A percentile compares a stretch with the other conserved stretches of the same genome.
Conservation (phyloP, 2,113 vertebrate genomes). For the Bothrops jararaca region DNA sequence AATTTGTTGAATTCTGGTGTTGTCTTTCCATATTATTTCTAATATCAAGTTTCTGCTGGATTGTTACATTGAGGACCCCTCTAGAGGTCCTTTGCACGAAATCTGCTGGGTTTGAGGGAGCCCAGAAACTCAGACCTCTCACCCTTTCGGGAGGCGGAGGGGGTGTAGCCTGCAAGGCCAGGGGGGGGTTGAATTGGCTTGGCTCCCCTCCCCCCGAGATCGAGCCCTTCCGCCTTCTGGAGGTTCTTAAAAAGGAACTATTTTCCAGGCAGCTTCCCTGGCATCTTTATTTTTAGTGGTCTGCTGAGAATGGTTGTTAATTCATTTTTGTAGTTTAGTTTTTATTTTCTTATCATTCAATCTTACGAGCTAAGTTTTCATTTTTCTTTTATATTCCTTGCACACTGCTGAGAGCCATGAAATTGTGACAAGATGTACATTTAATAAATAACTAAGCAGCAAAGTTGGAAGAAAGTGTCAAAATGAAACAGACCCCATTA, state of each 20-base stretch:
- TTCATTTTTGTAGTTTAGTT: neutral
- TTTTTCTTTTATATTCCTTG: neutral
- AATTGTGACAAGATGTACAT: neutral
- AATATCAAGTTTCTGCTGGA: neutral
- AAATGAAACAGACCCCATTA: neutral
- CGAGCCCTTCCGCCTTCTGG: neutral
- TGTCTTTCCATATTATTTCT: neutral
- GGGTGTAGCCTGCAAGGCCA: neutral
- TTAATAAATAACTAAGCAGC: neutral
- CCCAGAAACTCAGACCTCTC: neutral
- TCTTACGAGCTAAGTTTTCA: neutral
- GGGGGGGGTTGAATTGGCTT: neutral
- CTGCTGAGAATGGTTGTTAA: neutral
- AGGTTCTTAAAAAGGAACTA: neutral
- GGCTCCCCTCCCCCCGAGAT: neutral
- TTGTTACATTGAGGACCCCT: neutral
- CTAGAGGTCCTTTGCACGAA: neutral
- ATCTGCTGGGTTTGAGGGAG: neutral
- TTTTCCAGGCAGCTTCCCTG: neutral
- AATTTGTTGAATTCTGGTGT: neutral
- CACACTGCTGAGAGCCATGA: neutral
- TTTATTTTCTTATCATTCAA: neutral
- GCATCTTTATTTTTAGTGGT: neutral
- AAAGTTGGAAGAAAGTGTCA: neutral
- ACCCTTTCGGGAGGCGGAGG: neutral